These are phyloP conservation scores for Crossaster papposus DNA, from an alignment of 53 echinoderm and acorn worm species.

Conservation along the genomic window DNA sequence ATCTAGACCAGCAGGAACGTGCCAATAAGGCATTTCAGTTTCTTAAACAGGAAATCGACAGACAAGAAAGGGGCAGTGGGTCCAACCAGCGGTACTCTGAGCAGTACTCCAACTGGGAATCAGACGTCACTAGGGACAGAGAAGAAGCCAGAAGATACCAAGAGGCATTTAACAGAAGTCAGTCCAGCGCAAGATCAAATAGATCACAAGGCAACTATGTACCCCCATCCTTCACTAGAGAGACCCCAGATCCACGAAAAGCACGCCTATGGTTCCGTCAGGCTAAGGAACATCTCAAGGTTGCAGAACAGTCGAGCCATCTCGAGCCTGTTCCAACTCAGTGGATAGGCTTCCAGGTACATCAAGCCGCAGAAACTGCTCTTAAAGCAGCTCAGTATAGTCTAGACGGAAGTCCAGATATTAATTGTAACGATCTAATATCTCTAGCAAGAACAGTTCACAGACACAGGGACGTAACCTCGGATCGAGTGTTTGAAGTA, in stretches of 20 bases:
- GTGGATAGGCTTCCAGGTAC: conserved; percentile 58
- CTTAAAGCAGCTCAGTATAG: conserved; percentile 66
- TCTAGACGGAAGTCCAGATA: conserved; percentile 33
- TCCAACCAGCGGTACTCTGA: neutral
- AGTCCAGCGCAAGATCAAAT: neutral
- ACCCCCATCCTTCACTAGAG: conserved; percentile 29
- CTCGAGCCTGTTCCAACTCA: neutral
- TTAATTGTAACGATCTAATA: neutral
- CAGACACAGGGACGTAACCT: conserved; percentile 12
- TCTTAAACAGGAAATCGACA: conserved; percentile 59
- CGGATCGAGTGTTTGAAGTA: neutral
- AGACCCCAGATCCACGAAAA: conserved; percentile 48
- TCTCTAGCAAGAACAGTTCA: conserved; percentile 28
- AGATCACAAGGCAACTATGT: conserved; percentile 17
- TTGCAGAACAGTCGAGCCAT: conserved; percentile 28
- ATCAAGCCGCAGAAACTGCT: conserved; percentile 66
- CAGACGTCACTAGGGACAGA: conserved; percentile 4
- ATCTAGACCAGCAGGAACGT: conserved; percentile 53
- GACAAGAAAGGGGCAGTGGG: neutral
- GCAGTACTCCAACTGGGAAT: conserved; percentile 36
- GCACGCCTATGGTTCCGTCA: conserved; percentile 58
- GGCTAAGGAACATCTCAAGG: conserved; percentile 49
- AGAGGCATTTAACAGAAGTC: neutral
- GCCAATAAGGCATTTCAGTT: conserved; percentile 68
- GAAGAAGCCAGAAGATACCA: conserved; percentile 32